A percentile compares a stretch with the other conserved stretches of the same genome.
These are phyloP conservation scores for Thalassarche chlororhynchos DNA, from an alignment of 2,113 vertebrate species.

Conservation along the genomic window DNA sequence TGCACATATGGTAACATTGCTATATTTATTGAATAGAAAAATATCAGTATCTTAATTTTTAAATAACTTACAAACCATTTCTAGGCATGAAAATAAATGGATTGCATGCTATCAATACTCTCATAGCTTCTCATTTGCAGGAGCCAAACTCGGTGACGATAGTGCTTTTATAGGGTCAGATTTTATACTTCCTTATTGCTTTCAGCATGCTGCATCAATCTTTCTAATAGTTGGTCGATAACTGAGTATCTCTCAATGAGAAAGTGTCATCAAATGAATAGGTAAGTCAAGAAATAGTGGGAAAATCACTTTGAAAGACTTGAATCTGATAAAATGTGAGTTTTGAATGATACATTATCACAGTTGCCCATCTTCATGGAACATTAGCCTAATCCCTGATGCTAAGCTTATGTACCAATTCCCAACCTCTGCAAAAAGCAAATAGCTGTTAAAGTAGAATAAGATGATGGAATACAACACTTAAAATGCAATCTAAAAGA, in stretches of 20 bases:
- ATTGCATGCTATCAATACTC: neutral
- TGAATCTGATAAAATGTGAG: neutral
- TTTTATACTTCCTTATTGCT: neutral
- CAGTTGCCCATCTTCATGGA: neutral
- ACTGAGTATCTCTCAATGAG: neutral
- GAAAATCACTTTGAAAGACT: neutral
- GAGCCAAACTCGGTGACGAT: neutral
- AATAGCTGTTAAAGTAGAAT: neutral
- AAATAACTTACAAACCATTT: neutral
- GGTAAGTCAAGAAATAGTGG: neutral
- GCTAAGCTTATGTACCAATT: neutral
- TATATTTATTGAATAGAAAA: slow-evolving; percentile 51
- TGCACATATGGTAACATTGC: neutral
- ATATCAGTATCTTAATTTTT: neutral
- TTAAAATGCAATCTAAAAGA: neutral
- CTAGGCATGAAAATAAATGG: neutral
- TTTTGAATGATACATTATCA: neutral
- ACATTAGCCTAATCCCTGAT: neutral
- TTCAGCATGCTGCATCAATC: neutral
- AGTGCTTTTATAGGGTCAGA: neutral
- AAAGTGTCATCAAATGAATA: neutral
- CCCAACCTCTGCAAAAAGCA: neutral
- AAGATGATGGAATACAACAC: neutral
- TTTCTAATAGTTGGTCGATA: neutral
- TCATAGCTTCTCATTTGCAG: neutral